Conservation (phyloP, 2,797 vertebrate species). For the Acanthurus lineatus region DNA sequence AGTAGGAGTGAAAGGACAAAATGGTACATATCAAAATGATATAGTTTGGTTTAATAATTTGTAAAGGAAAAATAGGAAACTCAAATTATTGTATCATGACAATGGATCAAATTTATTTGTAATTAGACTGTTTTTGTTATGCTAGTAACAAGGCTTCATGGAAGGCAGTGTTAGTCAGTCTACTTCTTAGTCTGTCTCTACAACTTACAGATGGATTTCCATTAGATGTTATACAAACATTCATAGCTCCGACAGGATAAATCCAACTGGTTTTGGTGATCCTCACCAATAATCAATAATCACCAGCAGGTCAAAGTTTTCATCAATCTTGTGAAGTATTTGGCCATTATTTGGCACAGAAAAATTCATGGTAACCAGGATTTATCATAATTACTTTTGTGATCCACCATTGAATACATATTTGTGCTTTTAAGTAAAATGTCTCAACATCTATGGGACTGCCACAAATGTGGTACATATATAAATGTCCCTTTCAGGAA, state of each 20-base stretch:
- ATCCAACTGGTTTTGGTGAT: not conserved
- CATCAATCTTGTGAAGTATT: not conserved
- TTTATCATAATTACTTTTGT: not conserved
- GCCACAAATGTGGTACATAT: too few species aligned
- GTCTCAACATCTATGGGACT: too few species aligned
- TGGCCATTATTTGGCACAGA: not conserved
- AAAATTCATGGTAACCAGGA: too few species aligned
- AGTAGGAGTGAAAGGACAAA: slow-evolving; percentile 60
- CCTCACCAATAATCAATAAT: not conserved
- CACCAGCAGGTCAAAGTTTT: not conserved
- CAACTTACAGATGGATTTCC: not conserved
- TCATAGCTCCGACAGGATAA: not conserved
- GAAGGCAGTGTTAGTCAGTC: not conserved
- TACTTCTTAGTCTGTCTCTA: not conserved
- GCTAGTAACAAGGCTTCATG: not conserved
- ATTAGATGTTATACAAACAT: not conserved
- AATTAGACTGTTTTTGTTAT: not conserved
- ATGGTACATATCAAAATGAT: slow-evolving; percentile 56
- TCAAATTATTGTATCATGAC: not conserved
- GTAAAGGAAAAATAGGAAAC: not conserved
- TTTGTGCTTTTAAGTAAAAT: too few species aligned
- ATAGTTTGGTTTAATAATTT: not conserved
- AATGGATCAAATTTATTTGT: not conserved
- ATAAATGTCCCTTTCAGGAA: too few species aligned
- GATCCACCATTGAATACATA: not conserved